phyloP scores from a whole-genome alignment of 1,140 invertebrate species.

The Parapsyche elsis region DNA sequence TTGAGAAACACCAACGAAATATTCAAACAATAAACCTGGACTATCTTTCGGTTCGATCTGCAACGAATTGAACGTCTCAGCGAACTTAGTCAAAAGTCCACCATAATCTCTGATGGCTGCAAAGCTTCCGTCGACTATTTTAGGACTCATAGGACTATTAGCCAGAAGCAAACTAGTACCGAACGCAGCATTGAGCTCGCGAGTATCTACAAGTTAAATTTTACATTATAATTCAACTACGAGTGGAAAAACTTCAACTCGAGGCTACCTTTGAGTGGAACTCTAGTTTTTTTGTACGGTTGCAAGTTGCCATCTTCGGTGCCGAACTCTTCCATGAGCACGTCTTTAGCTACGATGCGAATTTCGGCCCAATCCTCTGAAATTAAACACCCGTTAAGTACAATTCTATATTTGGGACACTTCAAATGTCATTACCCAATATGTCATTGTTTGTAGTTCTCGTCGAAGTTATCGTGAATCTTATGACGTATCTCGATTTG shows the following conservation, averaged over 20 bases:
- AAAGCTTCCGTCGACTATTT: slow-evolving; percentile 96
- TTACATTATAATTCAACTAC: neutral
- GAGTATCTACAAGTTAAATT: slow-evolving; percentile 73
- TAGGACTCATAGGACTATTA: slow-evolving; percentile 96
- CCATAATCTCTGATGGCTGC: slow-evolving; percentile 93
- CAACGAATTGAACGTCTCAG: slow-evolving; percentile 76
- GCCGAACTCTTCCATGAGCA: slow-evolving; percentile 70
- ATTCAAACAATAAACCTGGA: slow-evolving; percentile 73
- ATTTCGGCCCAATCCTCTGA: slow-evolving; percentile 91
- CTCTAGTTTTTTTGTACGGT: slow-evolving; percentile 70
- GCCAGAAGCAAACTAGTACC: slow-evolving; percentile 93
- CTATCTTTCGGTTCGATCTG: slow-evolving; percentile 79
- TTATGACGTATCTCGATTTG: slow-evolving; percentile 90
- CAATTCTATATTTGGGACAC: neutral
- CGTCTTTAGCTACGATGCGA: slow-evolving; percentile 78
- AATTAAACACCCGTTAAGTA: slow-evolving; percentile 1
- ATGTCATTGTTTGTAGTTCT: slow-evolving; percentile 91
- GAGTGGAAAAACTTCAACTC: neutral
- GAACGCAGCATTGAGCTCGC: slow-evolving; percentile 85
- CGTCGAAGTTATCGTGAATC: slow-evolving; percentile 93
- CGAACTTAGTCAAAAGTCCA: slow-evolving; percentile 83
- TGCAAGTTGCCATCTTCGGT: slow-evolving; percentile 69
- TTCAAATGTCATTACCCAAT: slow-evolving; percentile 61
- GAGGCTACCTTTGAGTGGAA: slow-evolving; percentile 78
- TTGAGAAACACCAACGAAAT: neutral